Base-by-base conservation (phyloP, 2,797 vertebrate genomes). In the Sandelia bainsii region DNA sequence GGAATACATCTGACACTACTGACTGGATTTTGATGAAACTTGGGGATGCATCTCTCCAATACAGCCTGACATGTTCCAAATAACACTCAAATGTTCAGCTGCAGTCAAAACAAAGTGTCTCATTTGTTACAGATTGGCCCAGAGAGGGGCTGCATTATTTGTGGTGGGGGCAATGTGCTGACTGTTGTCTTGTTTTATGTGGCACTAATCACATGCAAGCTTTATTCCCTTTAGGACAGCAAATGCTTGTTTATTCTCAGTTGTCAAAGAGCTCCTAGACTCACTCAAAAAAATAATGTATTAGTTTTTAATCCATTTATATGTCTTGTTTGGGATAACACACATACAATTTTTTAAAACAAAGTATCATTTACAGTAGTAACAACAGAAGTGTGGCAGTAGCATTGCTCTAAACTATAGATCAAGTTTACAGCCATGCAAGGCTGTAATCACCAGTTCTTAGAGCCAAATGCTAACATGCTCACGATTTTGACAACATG, bases 91-190 rank as follows among this genome's bases (percentile, higher is more conserved):
- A 56, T 50, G 37, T 75, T 80, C n/a, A 37, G 64, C 77, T 37
- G 27, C 59, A 75, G 80, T 79, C 88, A 74, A 84, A 87, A 82
- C 85, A 82, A 75, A 62, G 59, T 65, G 83, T 81, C 74, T 63
- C 8, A 49, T 78, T 81, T 82, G 53, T 73, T 56, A 8, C 48
- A 23, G 52, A 69, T 17, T 19, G 63, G 75, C 45, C 60, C 62
- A 34, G 50, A 75, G 60, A 77, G 34, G 12, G 20, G 52, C 29
- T 29, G 56, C 69, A 46, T 69, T 69, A 39, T 54, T 44, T 29
- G 42, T 17, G 37, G 29, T 16, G 71, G 51, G 42, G 39, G 10
- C 25, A 25, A 16, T 19, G 0, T 45, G 62, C 81, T 80, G 45
- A 61, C 62, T 4, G 50, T 57, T 27, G 57, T 79, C 73, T 69